Conservation (phyloP, 2,888 invertebrate species). For the Neocrepidodera transversa region DNA sequence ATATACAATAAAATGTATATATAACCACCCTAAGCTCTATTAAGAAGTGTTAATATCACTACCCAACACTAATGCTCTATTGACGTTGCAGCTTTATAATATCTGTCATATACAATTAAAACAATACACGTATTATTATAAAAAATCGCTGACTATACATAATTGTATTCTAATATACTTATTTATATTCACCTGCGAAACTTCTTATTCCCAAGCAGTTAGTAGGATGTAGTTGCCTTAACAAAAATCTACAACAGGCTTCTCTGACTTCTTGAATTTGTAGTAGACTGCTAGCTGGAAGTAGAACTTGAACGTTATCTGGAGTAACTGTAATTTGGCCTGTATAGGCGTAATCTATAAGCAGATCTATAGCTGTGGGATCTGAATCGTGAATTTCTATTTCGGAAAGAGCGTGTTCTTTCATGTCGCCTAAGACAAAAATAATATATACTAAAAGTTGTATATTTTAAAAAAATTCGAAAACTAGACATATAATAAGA, state of each 20-base stretch:
- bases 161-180: too few relatives aligned
- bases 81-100: too few relatives aligned
- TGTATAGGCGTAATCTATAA: slow-evolving; percentile 79
- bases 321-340: slow-evolving; percentile 70
- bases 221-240: slow-evolving; percentile 76
- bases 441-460: too few relatives aligned
- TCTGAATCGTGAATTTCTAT: slow-evolving; percentile 66
- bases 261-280: slow-evolving; percentile 74
- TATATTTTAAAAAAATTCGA: too few relatives aligned
- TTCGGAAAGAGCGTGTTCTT: slow-evolving; percentile 65
- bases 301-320: slow-evolving; percentile 62
- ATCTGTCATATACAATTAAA: too few relatives aligned
- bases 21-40: too few relatives aligned
- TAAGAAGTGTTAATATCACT: too few relatives aligned
- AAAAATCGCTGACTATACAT: too few relatives aligned
- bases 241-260: slow-evolving; percentile 77
- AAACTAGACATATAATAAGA: too few relatives aligned
- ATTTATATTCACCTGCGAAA: slow-evolving; percentile 65
- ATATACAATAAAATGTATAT: too few relatives aligned
- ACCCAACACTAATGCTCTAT: too few relatives aligned
- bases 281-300: slow-evolving; percentile 77
- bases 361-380: slow-evolving; percentile 69
- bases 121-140: too few relatives aligned
- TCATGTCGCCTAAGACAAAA: slow-evolving; percentile 65
- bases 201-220: slow-evolving; percentile 80